Conservation (phyloP, 2,113 vertebrate genomes). For the Gavialis gangeticus region DNA sequence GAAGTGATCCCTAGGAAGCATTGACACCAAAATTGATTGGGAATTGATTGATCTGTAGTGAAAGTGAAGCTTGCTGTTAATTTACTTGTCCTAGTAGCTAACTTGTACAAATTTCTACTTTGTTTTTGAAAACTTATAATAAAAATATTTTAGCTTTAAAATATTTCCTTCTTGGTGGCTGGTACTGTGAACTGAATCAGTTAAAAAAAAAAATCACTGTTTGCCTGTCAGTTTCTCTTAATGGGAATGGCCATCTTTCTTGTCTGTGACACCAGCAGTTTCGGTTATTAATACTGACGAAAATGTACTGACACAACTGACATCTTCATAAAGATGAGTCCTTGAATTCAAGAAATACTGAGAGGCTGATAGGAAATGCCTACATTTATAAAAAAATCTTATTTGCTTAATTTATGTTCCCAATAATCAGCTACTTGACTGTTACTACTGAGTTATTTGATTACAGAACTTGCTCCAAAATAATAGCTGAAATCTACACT, state of each 20-base stretch:
- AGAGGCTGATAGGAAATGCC: neutral
- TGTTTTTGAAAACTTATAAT: neutral
- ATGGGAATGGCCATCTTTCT: neutral
- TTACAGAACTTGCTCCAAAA: neutral
- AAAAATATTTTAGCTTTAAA: neutral
- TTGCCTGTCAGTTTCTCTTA: neutral
- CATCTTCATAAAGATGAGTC: neutral
- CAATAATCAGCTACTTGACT: neutral
- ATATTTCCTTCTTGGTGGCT: neutral
- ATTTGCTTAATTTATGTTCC: neutral
- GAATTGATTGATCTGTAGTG: neutral
- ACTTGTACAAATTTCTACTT: neutral
- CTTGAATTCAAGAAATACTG: constrained; percentile 23
- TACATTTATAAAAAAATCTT: neutral
- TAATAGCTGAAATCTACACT: neutral
- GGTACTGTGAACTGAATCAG: neutral
- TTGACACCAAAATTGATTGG: neutral
- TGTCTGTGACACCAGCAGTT: neutral
- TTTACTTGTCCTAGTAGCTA: neutral
- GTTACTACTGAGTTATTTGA: neutral
- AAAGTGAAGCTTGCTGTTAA: neutral
- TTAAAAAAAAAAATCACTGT: neutral
- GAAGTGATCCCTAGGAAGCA: neutral
- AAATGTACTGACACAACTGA: neutral
- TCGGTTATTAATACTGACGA: neutral